Evolutionary conservation across 2,797 vertebrate species (phyloP), one percentile per base, ranked within the genome.

Genomic region (Melanotaenia pygmaea): DNA sequence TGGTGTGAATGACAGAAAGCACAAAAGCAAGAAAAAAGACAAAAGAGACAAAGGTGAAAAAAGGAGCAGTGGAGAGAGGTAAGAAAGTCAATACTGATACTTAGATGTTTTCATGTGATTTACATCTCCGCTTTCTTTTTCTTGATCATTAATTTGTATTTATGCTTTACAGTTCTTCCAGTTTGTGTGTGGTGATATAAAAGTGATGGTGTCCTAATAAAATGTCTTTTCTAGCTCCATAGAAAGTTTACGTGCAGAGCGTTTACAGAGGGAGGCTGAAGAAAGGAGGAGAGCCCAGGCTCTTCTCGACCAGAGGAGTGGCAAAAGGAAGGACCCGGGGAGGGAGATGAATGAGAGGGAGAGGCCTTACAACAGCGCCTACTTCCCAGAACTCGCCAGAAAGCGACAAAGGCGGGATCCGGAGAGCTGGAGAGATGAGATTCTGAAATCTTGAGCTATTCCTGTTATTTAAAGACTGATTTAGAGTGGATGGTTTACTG

Each of bases 311-410:
- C 88, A 91, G 81, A 90, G 16, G 67, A 88, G 37, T 7, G 90
- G 76, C 35, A 82, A 64, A 57, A 63, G 56, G 47, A 90, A 86
- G 24, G 91, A 92, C 1, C 59, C 72, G 0, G 90, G 88, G 64
- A 74, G 20, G 35, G 90, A 91, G 59, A 1, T 69, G 0, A 93
- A 93, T 0, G 97, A 97, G 0, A 81, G 96, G 54, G 94, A 94
- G 9, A 85, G 95, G 32, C 93, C 93, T 0, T 97, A 97, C 93
- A 97, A 97, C 91, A 96, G 81, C 0, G 96, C 96, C 47, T 97
- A 94, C 86, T 94, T 97, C 73, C 96, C 96, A 0, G 94, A 96
- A 80, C 90, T 97, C 30, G 96, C 95, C 5, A 89, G 95, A 34
- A 95, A 94, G 66, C 92, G 94, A 35, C 93, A 94, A 51, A 83